These are phyloP conservation scores for Salvator merianae DNA, from an alignment of 2,113 vertebrate species.

Conservation along the genomic window DNA sequence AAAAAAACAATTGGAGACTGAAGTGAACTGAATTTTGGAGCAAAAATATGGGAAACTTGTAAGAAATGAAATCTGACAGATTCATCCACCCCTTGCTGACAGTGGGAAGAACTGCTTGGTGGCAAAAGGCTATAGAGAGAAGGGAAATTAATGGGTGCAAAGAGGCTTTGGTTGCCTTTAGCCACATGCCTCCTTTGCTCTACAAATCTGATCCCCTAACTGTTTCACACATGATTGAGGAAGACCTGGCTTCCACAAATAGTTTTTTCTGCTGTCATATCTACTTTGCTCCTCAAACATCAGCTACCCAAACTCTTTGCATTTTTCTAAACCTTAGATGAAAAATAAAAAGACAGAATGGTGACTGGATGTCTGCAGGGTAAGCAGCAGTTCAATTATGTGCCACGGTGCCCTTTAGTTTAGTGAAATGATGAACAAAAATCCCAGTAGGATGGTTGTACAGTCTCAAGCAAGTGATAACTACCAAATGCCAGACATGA, in stretches of 20 bases:
- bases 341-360: constrained; percentile 16
- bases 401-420: constrained; percentile 10
- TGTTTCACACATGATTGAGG: not conserved
- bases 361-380: not conserved
- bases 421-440: constrained; percentile 22
- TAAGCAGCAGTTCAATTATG: not conserved
- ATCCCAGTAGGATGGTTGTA: not conserved
- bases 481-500: not conserved
- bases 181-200: not conserved
- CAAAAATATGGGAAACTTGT: too few species aligned
- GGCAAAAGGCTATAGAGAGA: not conserved
- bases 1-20: too few species aligned
- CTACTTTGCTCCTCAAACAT: not conserved
- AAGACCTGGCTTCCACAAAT: not conserved
- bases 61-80: too few species aligned
- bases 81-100: not conserved
- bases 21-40: too few species aligned
- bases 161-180: not conserved
- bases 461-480: not conserved
- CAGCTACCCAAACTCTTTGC: not conserved
- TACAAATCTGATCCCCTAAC: not conserved
- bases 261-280: not conserved
- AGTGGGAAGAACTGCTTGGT: not conserved
- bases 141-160: not conserved
- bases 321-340: constrained; percentile 9